These are phyloP conservation scores for Nyctalus aviator DNA, from an alignment of 2,797 vertebrate species.

Conservation along the genomic window DNA sequence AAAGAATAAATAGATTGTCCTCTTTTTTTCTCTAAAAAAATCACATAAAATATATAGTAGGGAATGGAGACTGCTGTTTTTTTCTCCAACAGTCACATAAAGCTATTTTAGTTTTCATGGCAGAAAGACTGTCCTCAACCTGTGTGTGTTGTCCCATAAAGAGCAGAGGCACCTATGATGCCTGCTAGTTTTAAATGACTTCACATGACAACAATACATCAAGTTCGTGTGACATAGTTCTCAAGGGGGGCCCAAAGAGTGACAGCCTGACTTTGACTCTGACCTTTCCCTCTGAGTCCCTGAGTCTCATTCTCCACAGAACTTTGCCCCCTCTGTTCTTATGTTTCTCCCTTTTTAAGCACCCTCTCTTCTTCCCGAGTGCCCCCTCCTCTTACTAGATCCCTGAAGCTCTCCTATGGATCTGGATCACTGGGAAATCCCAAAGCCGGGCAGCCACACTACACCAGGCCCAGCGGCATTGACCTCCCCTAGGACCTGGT, in stretches of 20 bases:
- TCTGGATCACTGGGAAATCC: neutral
- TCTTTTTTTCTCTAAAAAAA: neutral
- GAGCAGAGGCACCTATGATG: neutral
- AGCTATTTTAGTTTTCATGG: neutral
- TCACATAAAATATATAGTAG: neutral
- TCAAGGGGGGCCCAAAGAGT: neutral
- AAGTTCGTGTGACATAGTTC: neutral
- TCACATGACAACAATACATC: conserved; percentile 14
- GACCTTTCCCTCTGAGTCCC: neutral
- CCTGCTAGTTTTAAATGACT: neutral
- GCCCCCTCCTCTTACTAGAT: neutral
- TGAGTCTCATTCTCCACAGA: neutral
- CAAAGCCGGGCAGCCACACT: neutral
- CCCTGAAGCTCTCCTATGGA: neutral
- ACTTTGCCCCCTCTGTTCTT: neutral
- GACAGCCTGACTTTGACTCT: neutral
- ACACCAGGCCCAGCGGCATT: neutral
- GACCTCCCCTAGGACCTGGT: neutral
- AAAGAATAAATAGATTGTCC: neutral
- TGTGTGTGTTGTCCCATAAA: neutral
- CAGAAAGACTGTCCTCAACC: neutral
- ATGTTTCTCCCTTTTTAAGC: neutral
- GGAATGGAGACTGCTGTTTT: neutral
- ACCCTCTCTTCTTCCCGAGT: no score
- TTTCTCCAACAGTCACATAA: neutral